A percentile compares a stretch with the other conserved stretches of the same genome.
Evolutionary conservation across 2,797 vertebrate species (phyloP).

Genomic region (Syngnathus acus): DNA sequence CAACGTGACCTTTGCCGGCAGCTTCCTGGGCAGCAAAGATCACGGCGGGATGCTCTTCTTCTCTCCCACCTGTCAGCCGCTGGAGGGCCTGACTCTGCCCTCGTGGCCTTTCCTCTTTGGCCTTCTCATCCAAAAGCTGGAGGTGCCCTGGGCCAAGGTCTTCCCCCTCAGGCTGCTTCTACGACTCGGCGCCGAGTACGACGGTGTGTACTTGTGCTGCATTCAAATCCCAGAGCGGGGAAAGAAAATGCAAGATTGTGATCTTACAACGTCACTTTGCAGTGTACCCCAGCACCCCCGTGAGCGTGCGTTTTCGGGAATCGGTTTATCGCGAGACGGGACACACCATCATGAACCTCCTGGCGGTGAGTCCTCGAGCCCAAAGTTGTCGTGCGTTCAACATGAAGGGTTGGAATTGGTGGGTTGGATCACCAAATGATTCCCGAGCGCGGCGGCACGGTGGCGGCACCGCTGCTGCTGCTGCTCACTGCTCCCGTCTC

Average conservation of each 20-base stretch:
- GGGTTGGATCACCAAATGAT: too few species aligned
- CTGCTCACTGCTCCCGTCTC: too few species aligned
- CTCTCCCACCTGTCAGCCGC: constrained; percentile 77
- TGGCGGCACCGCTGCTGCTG: too few species aligned
- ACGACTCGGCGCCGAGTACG: constrained; percentile 81
- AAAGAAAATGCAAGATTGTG: too few species aligned
- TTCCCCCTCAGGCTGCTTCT: constrained; percentile 89
- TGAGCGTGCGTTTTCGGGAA: constrained; percentile 79
- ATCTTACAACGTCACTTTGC: constrained; percentile 2
- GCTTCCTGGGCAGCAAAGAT: constrained; percentile 82
- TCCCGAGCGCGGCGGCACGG: too few species aligned
- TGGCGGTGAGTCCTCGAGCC: constrained; percentile 79
- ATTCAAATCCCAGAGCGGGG: background rate
- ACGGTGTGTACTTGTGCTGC: constrained; percentile 60
- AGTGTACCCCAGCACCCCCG: constrained; percentile 81
- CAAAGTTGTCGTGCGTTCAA: background rate
- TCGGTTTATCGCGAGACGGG: constrained; percentile 88
- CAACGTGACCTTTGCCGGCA: constrained; percentile 84
- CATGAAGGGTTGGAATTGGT: too few species aligned
- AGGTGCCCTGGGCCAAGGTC: constrained; percentile 94
- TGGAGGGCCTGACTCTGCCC: constrained; percentile 76
- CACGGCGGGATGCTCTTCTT: constrained; percentile 91
- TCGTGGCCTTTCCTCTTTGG: constrained; percentile 80
- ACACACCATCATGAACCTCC: constrained; percentile 90
- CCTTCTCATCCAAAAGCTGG: constrained; percentile 87